These are phyloP conservation scores for Drosophila trapezifrons DNA, from an alignment of 1,140 invertebrate species.

Conservation along the genomic window DNA sequence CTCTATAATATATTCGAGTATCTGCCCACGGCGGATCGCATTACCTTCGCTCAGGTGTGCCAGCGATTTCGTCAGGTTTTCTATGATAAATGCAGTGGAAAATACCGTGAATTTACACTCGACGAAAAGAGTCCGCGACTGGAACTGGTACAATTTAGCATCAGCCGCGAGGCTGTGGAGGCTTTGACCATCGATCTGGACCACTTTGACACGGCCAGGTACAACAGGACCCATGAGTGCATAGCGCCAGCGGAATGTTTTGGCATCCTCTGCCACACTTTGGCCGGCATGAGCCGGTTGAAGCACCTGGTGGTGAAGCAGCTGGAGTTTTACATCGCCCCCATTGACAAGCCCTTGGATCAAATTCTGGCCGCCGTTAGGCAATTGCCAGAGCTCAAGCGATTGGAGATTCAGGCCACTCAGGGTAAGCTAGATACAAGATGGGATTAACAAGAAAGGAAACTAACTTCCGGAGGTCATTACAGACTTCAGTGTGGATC, in stretches of 20 bases:
- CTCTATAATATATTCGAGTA: constrained; percentile 36
- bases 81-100: background rate
- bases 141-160: constrained; percentile 47
- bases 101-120: constrained; percentile 33
- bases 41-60: constrained; percentile 50
- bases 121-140: background rate
- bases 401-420: constrained; percentile 30
- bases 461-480: background rate
- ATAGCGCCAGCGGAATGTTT: constrained; percentile 27
- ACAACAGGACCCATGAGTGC: constrained; percentile 12
- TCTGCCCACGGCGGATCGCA: constrained; percentile 30
- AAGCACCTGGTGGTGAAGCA: constrained; percentile 38
- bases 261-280: constrained; percentile 13
- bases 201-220: constrained; percentile 27
- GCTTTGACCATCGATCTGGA: constrained; percentile 45
- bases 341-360: constrained; percentile 39
- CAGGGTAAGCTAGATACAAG: constrained; percentile 27
- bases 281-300: constrained; percentile 44
- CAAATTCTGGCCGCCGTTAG: constrained; percentile 36
- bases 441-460: background rate
- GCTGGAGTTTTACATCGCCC: background rate
- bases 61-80: constrained; percentile 56
- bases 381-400: constrained; percentile 19
- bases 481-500: constrained; percentile 41
- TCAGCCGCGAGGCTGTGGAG: constrained; percentile 46